Percentiles rank a stretch among this genome's conserved stretches.
Evolutionary conservation across 2,113 vertebrate genomes (phyloP).

Genomic region (Agapornis roseicollis): DNA sequence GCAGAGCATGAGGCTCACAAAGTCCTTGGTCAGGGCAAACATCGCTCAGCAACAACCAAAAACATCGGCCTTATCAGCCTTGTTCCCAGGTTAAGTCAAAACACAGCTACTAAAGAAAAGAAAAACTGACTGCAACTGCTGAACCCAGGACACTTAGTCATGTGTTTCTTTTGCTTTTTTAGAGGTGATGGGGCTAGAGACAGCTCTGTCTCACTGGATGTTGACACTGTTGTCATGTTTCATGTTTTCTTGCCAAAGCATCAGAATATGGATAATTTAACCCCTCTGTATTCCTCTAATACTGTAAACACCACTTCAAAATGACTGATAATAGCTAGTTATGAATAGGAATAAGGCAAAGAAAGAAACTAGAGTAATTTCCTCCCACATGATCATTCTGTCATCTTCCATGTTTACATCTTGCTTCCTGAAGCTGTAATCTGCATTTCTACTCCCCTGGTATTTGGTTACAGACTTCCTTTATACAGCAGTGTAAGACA

Average conservation of each 20-base stretch:
- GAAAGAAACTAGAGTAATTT: slow-evolving; percentile 39
- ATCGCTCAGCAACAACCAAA: no score
- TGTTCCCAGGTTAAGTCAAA: no score
- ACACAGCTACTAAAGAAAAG: no score
- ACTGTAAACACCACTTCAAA: slow-evolving; percentile 12
- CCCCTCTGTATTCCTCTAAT: background rate
- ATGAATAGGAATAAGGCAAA: slow-evolving; percentile 37
- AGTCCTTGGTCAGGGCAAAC: no score
- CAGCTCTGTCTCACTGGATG: background rate
- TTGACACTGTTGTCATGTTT: background rate
- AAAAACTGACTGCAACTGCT: no score
- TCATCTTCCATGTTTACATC: slow-evolving; percentile 43
- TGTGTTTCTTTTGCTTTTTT: background rate
- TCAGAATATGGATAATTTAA: slow-evolving; percentile 11
- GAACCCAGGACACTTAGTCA: no score
- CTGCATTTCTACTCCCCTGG: slow-evolving; percentile 12
- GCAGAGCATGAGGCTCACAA: no score
- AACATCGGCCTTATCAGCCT: no score
- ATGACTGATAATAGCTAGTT: slow-evolving; percentile 15
- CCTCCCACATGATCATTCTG: slow-evolving; percentile 44
- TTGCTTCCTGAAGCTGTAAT: slow-evolving; percentile 56
- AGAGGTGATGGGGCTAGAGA: background rate
- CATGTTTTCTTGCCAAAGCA: background rate
- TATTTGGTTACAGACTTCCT: slow-evolving; percentile 28
- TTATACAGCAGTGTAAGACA: slow-evolving; percentile 25